Percentiles rank a stretch among this genome's conserved stretches.
Evolutionary conservation across 2,888 invertebrate species (phyloP).

Genomic region (Entomobrya proxima): DNA sequence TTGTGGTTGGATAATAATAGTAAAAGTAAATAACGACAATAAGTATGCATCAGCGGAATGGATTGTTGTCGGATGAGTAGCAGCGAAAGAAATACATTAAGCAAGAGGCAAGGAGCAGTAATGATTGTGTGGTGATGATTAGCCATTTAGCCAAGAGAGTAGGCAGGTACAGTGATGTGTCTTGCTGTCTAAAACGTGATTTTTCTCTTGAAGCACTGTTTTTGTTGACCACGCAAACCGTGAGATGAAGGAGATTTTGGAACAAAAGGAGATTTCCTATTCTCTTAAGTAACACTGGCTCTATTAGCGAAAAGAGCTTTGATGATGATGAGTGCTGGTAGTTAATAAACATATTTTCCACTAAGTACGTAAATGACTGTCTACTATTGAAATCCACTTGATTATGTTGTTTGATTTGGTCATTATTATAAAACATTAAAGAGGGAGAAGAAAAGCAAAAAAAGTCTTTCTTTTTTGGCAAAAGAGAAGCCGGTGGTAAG

Average conservation of each 20-base stretch:
- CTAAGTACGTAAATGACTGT: constrained; percentile 42
- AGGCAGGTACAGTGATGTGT: not conserved
- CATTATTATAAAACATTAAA: constrained; percentile 58
- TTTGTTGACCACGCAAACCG: constrained; percentile 35
- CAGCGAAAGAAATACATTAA: constrained; percentile 15
- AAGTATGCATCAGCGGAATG: constrained; percentile 59
- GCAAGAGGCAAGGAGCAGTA: constrained; percentile 34
- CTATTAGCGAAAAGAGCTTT: constrained; percentile 42
- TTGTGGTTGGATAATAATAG: constrained; percentile 29
- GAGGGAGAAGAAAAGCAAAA: constrained; percentile 1
- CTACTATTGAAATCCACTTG: constrained; percentile 54
- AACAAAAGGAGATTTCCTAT: constrained; percentile 36
- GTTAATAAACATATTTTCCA: constrained; percentile 39
- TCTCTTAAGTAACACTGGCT: not conserved
- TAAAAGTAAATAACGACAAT: constrained; percentile 45
- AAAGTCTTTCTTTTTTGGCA: constrained; percentile 11
- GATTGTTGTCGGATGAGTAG: constrained; percentile 58
- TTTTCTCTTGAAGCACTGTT: constrained; percentile 22
- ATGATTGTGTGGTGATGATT: constrained; percentile 27
- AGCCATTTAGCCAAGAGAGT: not conserved
- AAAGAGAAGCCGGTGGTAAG: constrained; percentile 28
- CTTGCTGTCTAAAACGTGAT: constrained; percentile 37
- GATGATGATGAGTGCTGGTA: constrained; percentile 7
- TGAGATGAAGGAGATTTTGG: constrained; percentile 17
- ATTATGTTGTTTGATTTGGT: constrained; percentile 66